Evolutionary conservation across 1,140 invertebrate species (phyloP).

Genomic region (Leptinotarsa defecta): DNA sequence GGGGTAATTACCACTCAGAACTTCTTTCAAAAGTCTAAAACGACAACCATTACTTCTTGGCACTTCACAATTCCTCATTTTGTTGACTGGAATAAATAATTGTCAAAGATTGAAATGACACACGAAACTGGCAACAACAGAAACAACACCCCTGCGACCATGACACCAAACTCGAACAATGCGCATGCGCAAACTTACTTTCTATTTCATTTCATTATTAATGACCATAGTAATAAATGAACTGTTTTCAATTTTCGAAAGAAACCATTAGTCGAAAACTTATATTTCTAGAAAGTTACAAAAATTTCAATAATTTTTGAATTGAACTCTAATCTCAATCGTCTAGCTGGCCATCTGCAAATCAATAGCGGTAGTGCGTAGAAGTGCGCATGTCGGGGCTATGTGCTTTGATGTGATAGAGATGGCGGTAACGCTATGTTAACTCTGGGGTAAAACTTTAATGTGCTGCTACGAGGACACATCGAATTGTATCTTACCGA

Average conservation of each 20-base stretch:
- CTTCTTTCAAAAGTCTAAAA: constrained; percentile 14
- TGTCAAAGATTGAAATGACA: not conserved
- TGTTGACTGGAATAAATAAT: not conserved
- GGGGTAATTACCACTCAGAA: constrained; percentile 41
- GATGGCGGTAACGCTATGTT: too few relatives aligned
- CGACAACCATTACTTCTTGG: not conserved
- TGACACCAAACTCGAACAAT: not conserved
- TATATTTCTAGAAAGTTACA: not conserved
- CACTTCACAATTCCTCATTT: not conserved
- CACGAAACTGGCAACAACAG: constrained; percentile 21
- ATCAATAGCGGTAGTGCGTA: constrained; percentile 31
- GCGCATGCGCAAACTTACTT: constrained; percentile 1
- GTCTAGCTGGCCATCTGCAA: constrained; percentile 27
- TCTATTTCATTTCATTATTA: constrained; percentile 5
- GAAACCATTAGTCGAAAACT: not conserved
- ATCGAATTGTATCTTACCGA: too few relatives aligned
- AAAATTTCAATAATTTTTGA: not conserved
- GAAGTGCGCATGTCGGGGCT: constrained; percentile 10
- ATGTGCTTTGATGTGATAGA: too few relatives aligned
- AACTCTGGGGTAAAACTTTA: too few relatives aligned
- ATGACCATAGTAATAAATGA: not conserved
- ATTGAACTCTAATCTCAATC: too few relatives aligned
- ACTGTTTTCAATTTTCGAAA: not conserved
- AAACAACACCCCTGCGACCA: not conserved
- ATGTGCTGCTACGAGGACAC: too few relatives aligned